Conservation (phyloP, 2,888 invertebrate species). For the Teleiodes luculella region DNA sequence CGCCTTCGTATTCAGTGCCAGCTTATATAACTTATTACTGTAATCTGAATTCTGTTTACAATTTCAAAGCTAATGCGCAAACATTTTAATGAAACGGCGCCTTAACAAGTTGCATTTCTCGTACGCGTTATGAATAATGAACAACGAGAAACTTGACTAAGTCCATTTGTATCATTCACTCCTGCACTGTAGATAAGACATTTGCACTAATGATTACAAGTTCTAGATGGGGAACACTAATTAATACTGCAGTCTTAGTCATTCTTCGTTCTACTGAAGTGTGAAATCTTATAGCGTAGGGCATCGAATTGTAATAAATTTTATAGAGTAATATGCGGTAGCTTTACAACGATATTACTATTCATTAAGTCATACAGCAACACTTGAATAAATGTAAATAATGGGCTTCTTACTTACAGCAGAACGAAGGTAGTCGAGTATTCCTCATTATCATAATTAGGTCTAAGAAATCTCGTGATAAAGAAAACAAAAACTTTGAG, state of each 20-base stretch:
- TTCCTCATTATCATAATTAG: slow-evolving; percentile 41
- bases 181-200: slow-evolving; percentile 14
- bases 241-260: slow-evolving; percentile 10
- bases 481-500: slow-evolving; percentile 15
- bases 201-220: slow-evolving; percentile 24
- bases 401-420: slow-evolving; percentile 47
- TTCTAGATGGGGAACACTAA: slow-evolving; percentile 23
- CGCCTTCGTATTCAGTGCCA: slow-evolving; percentile 16
- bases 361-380: slow-evolving; percentile 38
- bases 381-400: slow-evolving; percentile 42
- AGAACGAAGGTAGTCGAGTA: slow-evolving; percentile 39
- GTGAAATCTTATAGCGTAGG: background rate
- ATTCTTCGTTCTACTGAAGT: background rate
- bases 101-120: slow-evolving; percentile 13
- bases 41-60: slow-evolving; percentile 14
- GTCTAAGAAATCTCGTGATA: slow-evolving; percentile 13
- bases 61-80: slow-evolving; percentile 9
- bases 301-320: background rate
- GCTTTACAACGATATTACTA: slow-evolving; percentile 38
- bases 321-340: background rate
- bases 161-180: slow-evolving; percentile 16
- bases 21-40: slow-evolving; percentile 16
- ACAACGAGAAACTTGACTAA: slow-evolving; percentile 15
- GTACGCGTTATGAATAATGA: slow-evolving; percentile 15
- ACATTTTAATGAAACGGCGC: slow-evolving; percentile 16